A percentile compares a stretch with the other conserved stretches of the same genome.
Conservation (phyloP, 2,888 invertebrate genomes). For the Parnassius glacialis region DNA sequence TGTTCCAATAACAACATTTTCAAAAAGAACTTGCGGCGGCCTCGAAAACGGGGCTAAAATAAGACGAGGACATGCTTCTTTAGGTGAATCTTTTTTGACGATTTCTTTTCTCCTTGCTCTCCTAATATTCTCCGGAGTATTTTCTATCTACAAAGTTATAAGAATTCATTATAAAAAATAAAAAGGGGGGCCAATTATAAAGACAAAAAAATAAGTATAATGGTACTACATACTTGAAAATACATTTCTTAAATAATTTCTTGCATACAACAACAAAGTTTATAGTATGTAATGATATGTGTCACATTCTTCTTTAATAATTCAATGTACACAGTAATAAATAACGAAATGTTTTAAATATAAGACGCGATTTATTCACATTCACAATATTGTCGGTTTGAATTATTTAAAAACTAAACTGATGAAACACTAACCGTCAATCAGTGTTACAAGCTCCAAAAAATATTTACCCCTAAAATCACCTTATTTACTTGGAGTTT, state of each 20-base stretch:
- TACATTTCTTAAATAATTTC: constrained; percentile 42
- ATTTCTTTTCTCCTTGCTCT: constrained; percentile 56
- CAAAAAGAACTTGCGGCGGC: constrained; percentile 85
- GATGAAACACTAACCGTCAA: too few species aligned
- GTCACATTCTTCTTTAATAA: background rate
- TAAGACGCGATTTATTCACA: too few species aligned
- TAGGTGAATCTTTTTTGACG: constrained; percentile 48
- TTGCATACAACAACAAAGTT: constrained; percentile 1
- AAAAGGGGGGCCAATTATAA: background rate
- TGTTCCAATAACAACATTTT: constrained; percentile 82
- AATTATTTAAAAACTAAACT: too few species aligned
- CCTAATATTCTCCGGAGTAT: constrained; percentile 70
- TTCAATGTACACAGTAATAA: too few species aligned
- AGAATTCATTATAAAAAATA: background rate
- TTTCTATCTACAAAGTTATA: constrained; percentile 62
- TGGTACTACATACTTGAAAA: constrained; percentile 54
- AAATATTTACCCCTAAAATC: too few species aligned
- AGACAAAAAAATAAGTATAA: constrained; percentile 14
- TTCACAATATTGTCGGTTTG: too few species aligned
- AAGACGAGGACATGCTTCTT: constrained; percentile 75
- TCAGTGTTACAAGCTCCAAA: too few species aligned
- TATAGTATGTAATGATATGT: background rate
- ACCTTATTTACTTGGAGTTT: too few species aligned
- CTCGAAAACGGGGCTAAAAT: constrained; percentile 84
- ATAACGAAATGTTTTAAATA: too few species aligned